Base-by-base conservation (phyloP, 2,888 invertebrate genomes). In the Eupithecia insigniata region DNA sequence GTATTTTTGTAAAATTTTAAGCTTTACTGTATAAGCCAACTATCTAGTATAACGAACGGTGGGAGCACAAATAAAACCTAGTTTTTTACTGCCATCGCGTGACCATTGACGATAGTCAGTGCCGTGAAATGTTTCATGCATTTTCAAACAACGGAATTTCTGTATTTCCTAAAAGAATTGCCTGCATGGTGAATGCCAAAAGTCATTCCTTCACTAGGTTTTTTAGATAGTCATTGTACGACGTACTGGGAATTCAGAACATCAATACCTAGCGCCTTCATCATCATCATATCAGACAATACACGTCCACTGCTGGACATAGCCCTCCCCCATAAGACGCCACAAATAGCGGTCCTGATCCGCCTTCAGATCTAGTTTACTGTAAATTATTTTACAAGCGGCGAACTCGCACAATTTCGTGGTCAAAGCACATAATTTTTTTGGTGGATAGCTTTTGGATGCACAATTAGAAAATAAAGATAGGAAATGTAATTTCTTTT, bases 61-160 rank as follows among this genome's bases (percentile, higher is more conserved):
- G n/a, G n/a, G 8, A n/a, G 43, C 34, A 39, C 22, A 64, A 64
- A 58, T 67, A 58, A 61, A 68, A 55, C 22, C 32, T 46, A n/a
- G 36, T 16, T 8, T 64, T 60, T 64, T 36, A 72, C 66, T 61
- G 55, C 70, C 76, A 74, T 83, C 69, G 84, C 84, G 81, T 84
- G 84, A 82, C 80, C 71, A 73, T 78, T 70, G 75, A 76, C 77
- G 72, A 77, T 78, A 74, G 70, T 67, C 67, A 71, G 67, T 61
- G 67, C 78, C 70, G 76, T 77, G 76, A 76, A 79, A 78, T 73
- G 75, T 76, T 78, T 73, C 74, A 76, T 76, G 75, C 81, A 78
- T 78, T 76, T 70, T 64, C 69, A 62, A 76, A 82, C 79, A 82
- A 80, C 78, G 70, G 73, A 73, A 74, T 76, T 69, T 70, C 69